Percentiles rank a stretch among this genome's conserved stretches.
phyloP scores from a whole-genome alignment of 2,113 vertebrate species.

The Malurus melanocephalus region DNA sequence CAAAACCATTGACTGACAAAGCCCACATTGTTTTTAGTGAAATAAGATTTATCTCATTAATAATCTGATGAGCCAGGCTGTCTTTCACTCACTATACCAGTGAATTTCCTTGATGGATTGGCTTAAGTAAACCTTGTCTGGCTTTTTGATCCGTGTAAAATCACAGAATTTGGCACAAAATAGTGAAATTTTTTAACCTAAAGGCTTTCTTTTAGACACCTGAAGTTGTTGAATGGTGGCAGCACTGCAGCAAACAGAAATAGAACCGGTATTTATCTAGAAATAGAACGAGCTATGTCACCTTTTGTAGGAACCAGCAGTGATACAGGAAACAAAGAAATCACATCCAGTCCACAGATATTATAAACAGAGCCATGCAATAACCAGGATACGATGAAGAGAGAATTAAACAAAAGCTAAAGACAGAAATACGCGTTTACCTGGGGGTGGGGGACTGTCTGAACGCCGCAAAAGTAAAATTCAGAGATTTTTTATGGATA shows the following conservation, averaged over 20 bases:
- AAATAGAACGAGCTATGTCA: not conserved
- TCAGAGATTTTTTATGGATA: constrained; percentile 45
- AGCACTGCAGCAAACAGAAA: not conserved
- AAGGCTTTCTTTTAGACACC: not conserved
- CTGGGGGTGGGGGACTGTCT: not conserved
- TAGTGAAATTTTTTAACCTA: not conserved
- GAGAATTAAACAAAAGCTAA: not conserved
- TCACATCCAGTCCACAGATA: not conserved
- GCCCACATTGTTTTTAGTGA: not conserved
- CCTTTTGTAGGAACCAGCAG: constrained; percentile 3
- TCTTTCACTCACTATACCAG: not conserved
- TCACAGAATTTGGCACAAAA: not conserved
- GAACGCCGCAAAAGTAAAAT: constrained; percentile 4
- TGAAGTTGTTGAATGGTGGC: not conserved
- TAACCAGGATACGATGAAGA: not conserved
- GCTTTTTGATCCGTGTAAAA: not conserved
- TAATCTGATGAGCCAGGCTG: not conserved
- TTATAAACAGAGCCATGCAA: not conserved
- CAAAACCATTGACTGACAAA: not conserved
- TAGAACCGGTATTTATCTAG: not conserved
- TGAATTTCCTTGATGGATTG: not conserved
- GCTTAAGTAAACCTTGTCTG: not conserved
- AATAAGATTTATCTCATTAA: not conserved
- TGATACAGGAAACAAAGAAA: constrained; percentile 28
- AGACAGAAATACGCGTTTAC: not conserved